These are phyloP conservation scores for Characodon lateralis DNA, from an alignment of 2,797 vertebrate genomes.

Conservation along the genomic window DNA sequence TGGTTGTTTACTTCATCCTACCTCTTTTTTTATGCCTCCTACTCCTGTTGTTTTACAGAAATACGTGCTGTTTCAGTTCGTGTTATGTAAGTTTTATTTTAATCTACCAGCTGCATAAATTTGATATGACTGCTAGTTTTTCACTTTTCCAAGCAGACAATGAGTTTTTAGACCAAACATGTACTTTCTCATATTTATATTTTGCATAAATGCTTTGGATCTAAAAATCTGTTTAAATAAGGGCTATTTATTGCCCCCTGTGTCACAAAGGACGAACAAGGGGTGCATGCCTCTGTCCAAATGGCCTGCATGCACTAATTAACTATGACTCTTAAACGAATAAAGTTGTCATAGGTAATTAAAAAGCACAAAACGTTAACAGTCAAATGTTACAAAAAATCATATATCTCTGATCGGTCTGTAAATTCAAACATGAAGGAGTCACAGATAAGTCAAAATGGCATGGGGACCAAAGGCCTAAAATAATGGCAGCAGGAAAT, in stretches of 20 bases:
- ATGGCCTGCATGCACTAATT: slow-evolving; percentile 24
- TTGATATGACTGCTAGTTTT: not conserved
- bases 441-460: not conserved
- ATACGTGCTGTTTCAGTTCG: not conserved
- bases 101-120: not conserved
- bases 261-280: slow-evolving; percentile 17
- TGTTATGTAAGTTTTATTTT: slow-evolving; percentile 10
- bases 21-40: not conserved
- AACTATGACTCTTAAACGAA: slow-evolving; percentile 54
- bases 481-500: not conserved
- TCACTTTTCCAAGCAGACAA: not conserved
- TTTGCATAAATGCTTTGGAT: not conserved
- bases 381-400: not conserved
- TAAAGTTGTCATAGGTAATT: slow-evolving; percentile 5
- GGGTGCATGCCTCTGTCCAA: slow-evolving; percentile 33
- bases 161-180: not conserved
- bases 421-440: not conserved
- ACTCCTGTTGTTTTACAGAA: slow-evolving; percentile 5
- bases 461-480: not conserved
- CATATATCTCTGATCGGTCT: not conserved
- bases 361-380: not conserved
- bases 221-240: not conserved
- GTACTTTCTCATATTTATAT: not conserved
- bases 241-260: slow-evolving; percentile 3
- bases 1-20: slow-evolving; percentile 1